Evolutionary conservation across 2,797 vertebrate genomes (phyloP).

Genomic region (Sparidentex hasta): DNA sequence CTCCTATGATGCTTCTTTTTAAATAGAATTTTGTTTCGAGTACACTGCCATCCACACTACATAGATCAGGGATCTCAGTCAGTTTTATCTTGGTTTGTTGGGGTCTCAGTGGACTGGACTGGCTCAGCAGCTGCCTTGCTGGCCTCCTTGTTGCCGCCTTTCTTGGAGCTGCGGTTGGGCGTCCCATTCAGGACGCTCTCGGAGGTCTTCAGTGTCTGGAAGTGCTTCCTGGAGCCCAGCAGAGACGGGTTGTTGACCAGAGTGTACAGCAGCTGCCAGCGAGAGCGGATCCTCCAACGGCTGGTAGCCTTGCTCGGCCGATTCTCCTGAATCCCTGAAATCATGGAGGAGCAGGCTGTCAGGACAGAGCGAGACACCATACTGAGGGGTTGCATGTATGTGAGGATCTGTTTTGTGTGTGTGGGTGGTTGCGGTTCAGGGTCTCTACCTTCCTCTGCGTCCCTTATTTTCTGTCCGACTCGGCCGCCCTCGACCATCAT

Average conservation of each 20-base stretch:
- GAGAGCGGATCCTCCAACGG: constrained; percentile 68
- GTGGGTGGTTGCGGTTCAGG: not conserved
- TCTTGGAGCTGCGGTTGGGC: constrained; percentile 69
- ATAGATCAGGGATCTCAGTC: constrained; percentile 21
- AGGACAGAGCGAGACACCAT: constrained; percentile 34
- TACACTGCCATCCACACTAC: not conserved
- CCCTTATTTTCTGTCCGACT: constrained; percentile 62
- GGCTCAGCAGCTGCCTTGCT: constrained; percentile 33
- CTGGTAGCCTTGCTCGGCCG: constrained; percentile 53
- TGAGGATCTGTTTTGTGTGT: not conserved
- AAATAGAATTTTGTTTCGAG: not conserved
- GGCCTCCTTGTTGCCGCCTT: constrained; percentile 68
- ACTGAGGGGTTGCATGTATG: not conserved
- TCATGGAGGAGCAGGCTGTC: constrained; percentile 49
- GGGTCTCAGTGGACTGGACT: not conserved
- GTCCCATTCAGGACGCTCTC: constrained; percentile 81
- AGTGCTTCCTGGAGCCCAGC: constrained; percentile 89
- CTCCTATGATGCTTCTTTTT: no score
- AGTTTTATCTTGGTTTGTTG: constrained; percentile 45
- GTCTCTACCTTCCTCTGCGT: constrained; percentile 91
- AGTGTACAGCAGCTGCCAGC: constrained; percentile 94
- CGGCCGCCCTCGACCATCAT: constrained; percentile 42
- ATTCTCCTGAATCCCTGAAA: constrained; percentile 88
- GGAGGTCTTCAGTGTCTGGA: constrained; percentile 79
- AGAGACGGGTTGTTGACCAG: constrained; percentile 93